Conservation (phyloP, 1,140 invertebrate genomes). For the Drosophila sturtevanti region DNA sequence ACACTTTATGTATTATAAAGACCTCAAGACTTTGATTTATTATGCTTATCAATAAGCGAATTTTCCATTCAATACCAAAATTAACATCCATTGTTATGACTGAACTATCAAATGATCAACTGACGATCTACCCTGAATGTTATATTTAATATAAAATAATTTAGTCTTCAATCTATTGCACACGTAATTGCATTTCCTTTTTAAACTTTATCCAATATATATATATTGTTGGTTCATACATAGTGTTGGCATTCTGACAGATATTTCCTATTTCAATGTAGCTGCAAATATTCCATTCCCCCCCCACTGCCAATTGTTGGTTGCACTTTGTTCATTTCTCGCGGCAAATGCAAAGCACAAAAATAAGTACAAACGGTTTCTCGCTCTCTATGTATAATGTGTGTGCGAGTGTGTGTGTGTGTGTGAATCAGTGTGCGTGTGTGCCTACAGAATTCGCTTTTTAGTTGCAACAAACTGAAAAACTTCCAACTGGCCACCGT, state of each 20-base stretch:
- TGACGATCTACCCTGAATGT: no score
- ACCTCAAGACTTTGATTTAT: no score
- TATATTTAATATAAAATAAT: no score
- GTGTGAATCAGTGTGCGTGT: constrained; percentile 11
- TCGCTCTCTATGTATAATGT: neutral
- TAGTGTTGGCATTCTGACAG: neutral
- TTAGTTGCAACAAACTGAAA: constrained; percentile 45
- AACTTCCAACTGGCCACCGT: constrained; percentile 28
- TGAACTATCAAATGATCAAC: no score
- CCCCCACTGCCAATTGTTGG: constrained; percentile 39
- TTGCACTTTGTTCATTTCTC: constrained; percentile 47
- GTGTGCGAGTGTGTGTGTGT: neutral
- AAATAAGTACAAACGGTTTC: constrained; percentile 41
- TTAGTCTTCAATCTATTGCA: no score
- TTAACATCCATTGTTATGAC: no score
- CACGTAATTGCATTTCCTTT: neutral
- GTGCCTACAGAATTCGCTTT: constrained; percentile 41
- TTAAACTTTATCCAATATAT: neutral
- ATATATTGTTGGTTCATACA: no score
- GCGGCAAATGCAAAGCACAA: constrained; percentile 46
- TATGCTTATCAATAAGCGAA: no score
- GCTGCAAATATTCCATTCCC: constrained; percentile 14
- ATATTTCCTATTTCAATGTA: constrained; percentile 8
- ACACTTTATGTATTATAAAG: no score
- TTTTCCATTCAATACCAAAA: no score